A percentile compares a stretch with the other conserved stretches of the same genome.
Conservation (phyloP, 2,888 invertebrate genomes). For the Podabrus alpinus region DNA sequence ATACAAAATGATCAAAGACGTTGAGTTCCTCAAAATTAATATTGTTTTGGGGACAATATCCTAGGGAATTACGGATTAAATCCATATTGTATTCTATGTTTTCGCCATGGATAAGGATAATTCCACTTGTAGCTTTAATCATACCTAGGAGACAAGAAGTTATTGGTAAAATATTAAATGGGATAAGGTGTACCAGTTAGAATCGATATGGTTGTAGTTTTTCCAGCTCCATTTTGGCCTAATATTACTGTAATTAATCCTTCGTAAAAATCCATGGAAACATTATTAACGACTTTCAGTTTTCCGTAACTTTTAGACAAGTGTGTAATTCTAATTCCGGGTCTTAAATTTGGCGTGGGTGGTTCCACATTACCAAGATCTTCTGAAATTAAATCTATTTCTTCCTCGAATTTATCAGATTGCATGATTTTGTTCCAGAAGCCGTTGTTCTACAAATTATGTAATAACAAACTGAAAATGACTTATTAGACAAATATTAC, state of each 20-base stretch:
- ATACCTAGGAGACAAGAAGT: conserved; percentile 61
- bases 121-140: conserved; percentile 71
- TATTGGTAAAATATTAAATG: too few relatives aligned
- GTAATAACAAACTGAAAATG: neutral
- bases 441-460: neutral
- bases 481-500: neutral
- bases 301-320: conserved; percentile 52
- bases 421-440: neutral
- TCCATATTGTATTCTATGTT: conserved; percentile 70
- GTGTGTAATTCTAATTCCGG: conserved; percentile 42
- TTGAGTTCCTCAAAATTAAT: conserved; percentile 81
- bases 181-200: conserved; percentile 59
- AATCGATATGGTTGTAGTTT: conserved; percentile 70
- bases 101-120: conserved; percentile 70
- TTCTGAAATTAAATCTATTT: neutral
- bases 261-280: conserved; percentile 75
- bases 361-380: neutral
- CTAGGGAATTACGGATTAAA: conserved; percentile 73
- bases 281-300: conserved; percentile 68
- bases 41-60: conserved; percentile 91
- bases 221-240: conserved; percentile 65
- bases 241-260: conserved; percentile 85
- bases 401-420: neutral
- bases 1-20: conserved; percentile 79
- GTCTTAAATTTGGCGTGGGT: neutral